Evolutionary conservation across 2,113 vertebrate genomes (phyloP).

Genomic region (Oreochromis niloticus): DNA sequence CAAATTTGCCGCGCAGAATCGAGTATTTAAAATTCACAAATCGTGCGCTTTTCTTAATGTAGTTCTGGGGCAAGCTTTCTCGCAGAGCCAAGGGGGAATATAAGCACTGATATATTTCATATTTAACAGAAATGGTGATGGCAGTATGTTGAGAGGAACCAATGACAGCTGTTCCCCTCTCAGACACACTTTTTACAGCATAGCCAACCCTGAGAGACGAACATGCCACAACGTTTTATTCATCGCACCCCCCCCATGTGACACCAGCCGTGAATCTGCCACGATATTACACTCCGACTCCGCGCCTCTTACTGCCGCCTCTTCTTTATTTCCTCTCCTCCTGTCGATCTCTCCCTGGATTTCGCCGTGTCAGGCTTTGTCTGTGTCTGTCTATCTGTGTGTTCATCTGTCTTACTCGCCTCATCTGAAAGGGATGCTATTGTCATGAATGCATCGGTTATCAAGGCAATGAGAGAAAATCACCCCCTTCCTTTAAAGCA

Average conservation of each 20-base stretch:
- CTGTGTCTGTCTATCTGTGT: constrained; percentile 42
- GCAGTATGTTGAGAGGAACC: constrained; percentile 46
- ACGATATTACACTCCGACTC: constrained; percentile 38
- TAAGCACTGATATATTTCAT: constrained; percentile 36
- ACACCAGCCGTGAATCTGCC: constrained; percentile 49
- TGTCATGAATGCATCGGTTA: constrained; percentile 20
- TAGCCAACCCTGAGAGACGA: constrained; percentile 42
- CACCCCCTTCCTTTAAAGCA: neutral
- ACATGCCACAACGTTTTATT: constrained; percentile 27
- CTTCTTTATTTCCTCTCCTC: constrained; percentile 29
- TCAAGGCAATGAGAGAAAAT: constrained; percentile 42
- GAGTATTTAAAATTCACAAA: neutral
- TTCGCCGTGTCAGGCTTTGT: constrained; percentile 45
- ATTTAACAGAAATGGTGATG: constrained; percentile 52
- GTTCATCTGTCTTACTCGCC: constrained; percentile 36
- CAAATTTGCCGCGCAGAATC: neutral
- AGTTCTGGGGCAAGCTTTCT: constrained; percentile 3
- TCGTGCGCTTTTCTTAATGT: neutral
- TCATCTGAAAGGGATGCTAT: constrained; percentile 21
- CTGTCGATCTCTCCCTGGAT: constrained; percentile 40
- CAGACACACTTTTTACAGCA: constrained; percentile 31
- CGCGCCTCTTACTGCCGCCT: constrained; percentile 30
- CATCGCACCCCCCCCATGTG: constrained; percentile 16
- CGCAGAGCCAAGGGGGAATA: constrained; percentile 1
- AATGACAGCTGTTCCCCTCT: constrained; percentile 51